Conservation (phyloP, 1,140 invertebrate genomes). For the Archegozetes longisetosus region DNA sequence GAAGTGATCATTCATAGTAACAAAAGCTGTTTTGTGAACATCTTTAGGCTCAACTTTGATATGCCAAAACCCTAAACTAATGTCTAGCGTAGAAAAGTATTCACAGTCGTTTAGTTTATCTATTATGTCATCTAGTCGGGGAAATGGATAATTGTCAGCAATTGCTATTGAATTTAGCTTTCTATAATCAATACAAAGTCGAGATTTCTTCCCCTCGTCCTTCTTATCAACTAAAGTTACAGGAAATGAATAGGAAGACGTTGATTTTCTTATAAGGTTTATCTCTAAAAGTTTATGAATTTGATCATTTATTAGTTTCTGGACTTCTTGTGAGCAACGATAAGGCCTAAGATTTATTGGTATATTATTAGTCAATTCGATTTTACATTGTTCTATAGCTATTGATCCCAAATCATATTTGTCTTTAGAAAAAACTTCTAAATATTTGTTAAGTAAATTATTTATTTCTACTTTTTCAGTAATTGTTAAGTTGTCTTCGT, state of each 20-base stretch:
- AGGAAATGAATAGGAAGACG: constrained; percentile 22
- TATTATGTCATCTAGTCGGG: constrained; percentile 29
- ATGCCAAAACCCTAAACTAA: constrained; percentile 11
- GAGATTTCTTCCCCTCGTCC: constrained; percentile 18
- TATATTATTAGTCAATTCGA: constrained; percentile 25
- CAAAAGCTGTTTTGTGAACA: constrained; percentile 25
- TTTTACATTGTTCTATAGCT: constrained; percentile 30
- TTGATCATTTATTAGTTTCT: background rate
- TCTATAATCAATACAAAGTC: constrained; percentile 34
- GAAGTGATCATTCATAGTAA: constrained; percentile 8
- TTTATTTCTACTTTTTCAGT: too few relatives aligned
- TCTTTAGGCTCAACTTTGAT: constrained; percentile 23
- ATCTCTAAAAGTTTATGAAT: constrained; percentile 19
- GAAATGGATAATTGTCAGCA: constrained; percentile 35
- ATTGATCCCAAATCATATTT: constrained; percentile 26
- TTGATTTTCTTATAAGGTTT: constrained; percentile 24
- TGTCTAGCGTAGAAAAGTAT: constrained; percentile 27
- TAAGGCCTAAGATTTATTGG: constrained; percentile 3
- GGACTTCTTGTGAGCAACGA: background rate
- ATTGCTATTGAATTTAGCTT: constrained; percentile 30
- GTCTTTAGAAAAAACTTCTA: background rate
- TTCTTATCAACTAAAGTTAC: constrained; percentile 21
- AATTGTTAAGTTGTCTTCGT: too few relatives aligned
- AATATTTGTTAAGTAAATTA: background rate
- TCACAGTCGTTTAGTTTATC: constrained; percentile 23